These are phyloP conservation scores for Pheosia tremula DNA, from an alignment of 2,888 invertebrate species.

Conservation along the genomic window DNA sequence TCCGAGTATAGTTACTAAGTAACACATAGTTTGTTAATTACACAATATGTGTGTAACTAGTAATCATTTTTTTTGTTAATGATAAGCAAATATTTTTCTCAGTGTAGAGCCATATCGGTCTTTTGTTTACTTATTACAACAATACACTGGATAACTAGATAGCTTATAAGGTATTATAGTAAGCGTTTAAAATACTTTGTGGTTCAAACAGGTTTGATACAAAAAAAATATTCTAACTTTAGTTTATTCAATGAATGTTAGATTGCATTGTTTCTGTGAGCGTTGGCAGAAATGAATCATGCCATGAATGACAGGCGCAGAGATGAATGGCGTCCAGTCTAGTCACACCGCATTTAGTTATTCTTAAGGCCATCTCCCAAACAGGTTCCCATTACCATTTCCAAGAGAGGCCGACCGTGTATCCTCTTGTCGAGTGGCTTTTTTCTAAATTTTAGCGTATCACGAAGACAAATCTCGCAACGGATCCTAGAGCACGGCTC, in stretches of 20 bases:
- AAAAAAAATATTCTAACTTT: conserved; percentile 22
- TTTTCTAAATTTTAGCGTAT: conserved; percentile 77
- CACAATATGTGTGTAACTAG: no score
- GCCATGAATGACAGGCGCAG: conserved; percentile 56
- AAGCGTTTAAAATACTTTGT: not conserved
- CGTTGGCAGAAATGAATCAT: conserved; percentile 53
- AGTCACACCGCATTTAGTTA: conserved; percentile 70
- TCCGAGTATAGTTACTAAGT: no score
- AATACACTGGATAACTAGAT: no score
- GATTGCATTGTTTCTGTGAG: conserved; percentile 34
- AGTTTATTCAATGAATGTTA: conserved; percentile 24
- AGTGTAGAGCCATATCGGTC: no score
- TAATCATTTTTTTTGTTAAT: no score
- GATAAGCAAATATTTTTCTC: no score
- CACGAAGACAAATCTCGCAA: conserved; percentile 77
- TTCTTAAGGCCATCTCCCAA: conserved; percentile 54
- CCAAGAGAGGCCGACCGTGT: conserved; percentile 68
- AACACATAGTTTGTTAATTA: no score
- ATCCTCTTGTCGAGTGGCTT: conserved; percentile 50
- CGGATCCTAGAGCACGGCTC: conserved; percentile 58
- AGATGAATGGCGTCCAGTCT: conserved; percentile 66
- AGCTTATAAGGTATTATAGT: no score
- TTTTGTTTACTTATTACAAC: no score
- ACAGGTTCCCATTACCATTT: conserved; percentile 76
- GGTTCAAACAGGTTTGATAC: conserved; percentile 8